Base-by-base conservation (phyloP, 2,797 vertebrate genomes). In the Taeniopygia guttata region DNA sequence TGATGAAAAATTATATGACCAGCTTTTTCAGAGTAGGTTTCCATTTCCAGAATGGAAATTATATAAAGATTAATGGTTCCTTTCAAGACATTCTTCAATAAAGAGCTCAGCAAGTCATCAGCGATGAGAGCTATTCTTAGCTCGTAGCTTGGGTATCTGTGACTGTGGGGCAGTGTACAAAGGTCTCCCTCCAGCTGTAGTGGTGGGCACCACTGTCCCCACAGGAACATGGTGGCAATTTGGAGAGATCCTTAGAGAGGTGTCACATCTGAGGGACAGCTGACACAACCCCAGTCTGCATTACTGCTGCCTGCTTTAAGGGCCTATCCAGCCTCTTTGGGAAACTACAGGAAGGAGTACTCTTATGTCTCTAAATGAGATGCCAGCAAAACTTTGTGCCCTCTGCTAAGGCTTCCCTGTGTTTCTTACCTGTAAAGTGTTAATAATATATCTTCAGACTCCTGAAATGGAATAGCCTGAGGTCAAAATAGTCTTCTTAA, bases 21-120 rank as follows among this genome's bases (percentile, higher is more conserved):
- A 4, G 5, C 13, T 80, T 76, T 94, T 85, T 88, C 73, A 88
- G 74, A 88, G 23, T 16, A 64, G 43, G 32, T 74, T 84, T 49
- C 58, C 16, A 73, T 86, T 86, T 91, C 70, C 70, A 73, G 64
- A 86, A 4, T 1, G 16, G 46, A 90, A 87, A 87, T 69, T 82
- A 93, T 45, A 21, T 83, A 34, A 95, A 79, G 64, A 87, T 77
- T 91, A 84, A 82, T 86, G 56, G 38, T 43, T 86, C 43, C 36
- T 90, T 82, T 70, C 48, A 88, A 81, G 48, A 10, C 4, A 5
- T 46, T 91, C 43, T 90, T 94, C 48, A 48, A 42, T 72, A 92
- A 87, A 84, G 32, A 0, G 1, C 60, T 79, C 46, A 78, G 64
- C 34, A 89, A 85, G 52, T 52, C 64, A 90, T 43, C 32, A 62